phyloP scores from a whole-genome alignment of 1,140 invertebrate species.

The Radopholus similis region DNA sequence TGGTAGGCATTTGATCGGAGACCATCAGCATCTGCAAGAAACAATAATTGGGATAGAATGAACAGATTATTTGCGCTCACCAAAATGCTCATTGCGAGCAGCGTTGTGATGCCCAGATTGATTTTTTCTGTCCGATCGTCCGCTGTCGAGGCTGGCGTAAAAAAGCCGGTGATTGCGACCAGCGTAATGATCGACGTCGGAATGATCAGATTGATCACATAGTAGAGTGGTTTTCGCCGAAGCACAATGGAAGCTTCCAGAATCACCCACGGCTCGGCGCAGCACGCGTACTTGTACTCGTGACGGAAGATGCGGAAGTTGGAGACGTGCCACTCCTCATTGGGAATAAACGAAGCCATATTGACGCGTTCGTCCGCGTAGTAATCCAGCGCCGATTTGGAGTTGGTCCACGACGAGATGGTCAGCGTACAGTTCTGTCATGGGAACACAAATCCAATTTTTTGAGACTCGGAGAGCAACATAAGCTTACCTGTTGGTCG shows the following conservation, averaged over 20 bases:
- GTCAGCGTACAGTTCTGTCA: slow-evolving; percentile 55
- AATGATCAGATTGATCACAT: slow-evolving; percentile 48
- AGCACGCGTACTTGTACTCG: slow-evolving; percentile 60
- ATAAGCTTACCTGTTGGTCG: slow-evolving; percentile 42
- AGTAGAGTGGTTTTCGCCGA: slow-evolving; percentile 53
- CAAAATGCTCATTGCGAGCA: slow-evolving; percentile 57
- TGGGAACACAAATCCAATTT: not conserved
- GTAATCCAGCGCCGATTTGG: slow-evolving; percentile 56
- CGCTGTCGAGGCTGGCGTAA: slow-evolving; percentile 56
- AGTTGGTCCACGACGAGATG: slow-evolving; percentile 57
- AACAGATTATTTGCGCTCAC: too few species aligned
- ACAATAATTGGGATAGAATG: too few species aligned
- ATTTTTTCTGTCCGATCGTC: slow-evolving; percentile 58
- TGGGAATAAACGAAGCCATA: slow-evolving; percentile 52
- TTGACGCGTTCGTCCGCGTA: slow-evolving; percentile 53
- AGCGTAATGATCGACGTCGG: slow-evolving; percentile 57
- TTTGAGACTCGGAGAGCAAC: not conserved
- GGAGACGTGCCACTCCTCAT: slow-evolving; percentile 58
- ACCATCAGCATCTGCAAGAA: too few species aligned
- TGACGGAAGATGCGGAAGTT: slow-evolving; percentile 55
- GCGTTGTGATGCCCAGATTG: slow-evolving; percentile 39
- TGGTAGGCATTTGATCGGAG: slow-evolving; percentile 57
- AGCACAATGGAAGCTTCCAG: slow-evolving; percentile 49
- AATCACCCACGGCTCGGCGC: slow-evolving; percentile 58
- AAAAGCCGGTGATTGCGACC: slow-evolving; percentile 59